Conservation (phyloP, 2,113 vertebrate genomes). For the Pluvianellus socialis region DNA sequence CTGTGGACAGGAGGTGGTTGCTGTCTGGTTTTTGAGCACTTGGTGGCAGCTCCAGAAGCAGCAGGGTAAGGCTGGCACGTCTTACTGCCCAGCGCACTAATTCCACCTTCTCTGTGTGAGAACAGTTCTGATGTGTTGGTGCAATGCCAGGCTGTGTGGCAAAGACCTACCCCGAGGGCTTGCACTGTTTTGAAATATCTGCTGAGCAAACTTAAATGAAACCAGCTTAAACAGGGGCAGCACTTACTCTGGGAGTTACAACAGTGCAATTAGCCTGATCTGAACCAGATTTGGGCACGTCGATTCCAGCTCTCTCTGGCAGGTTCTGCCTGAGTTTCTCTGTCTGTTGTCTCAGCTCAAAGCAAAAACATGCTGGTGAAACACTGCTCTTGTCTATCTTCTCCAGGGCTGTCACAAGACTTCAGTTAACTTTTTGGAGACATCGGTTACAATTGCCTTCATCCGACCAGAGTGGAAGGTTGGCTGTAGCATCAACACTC, state of each 20-base stretch:
- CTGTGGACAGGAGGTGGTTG: background rate
- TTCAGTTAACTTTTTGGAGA: background rate
- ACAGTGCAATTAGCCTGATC: background rate
- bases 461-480: background rate
- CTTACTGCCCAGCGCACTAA: fast-evolving
- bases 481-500: background rate
- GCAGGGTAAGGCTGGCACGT: background rate
- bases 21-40: background rate
- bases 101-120: fast-evolving
- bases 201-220: background rate
- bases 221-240: background rate
- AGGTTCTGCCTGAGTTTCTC: background rate
- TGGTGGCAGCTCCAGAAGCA: background rate
- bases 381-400: background rate
- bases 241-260: background rate
- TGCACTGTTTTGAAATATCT: background rate
- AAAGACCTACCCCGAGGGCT: fast-evolving
- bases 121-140: background rate
- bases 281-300: background rate
- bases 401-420: background rate
- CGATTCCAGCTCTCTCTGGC: background rate
- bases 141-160: background rate
- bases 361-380: background rate
- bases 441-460: background rate
- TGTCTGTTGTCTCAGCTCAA: background rate